Evolutionary conservation across 2,797 vertebrate genomes (phyloP).

Genomic region (Coregonus ussuriensis): DNA sequence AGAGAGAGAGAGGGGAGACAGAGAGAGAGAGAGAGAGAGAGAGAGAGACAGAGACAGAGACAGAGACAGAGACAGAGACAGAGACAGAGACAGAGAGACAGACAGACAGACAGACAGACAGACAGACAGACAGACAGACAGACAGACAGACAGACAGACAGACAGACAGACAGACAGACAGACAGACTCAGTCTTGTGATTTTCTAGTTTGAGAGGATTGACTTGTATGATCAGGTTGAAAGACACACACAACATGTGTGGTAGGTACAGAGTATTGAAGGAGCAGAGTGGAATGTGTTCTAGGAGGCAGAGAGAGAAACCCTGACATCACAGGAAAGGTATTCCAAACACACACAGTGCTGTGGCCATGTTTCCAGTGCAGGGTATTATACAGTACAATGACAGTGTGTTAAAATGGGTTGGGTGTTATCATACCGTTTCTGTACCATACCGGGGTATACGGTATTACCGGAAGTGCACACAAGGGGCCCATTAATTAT

Average conservation of each 20-base stretch:
- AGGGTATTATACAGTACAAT: too few species aligned
- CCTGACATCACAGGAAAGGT: background rate
- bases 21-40: background rate
- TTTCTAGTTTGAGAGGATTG: background rate
- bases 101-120: too few species aligned
- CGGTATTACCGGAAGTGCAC: too few species aligned
- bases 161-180: background rate
- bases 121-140: background rate
- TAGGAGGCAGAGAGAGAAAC: background rate
- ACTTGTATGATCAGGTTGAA: background rate
- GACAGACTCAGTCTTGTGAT: background rate
- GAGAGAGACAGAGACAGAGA: conserved; percentile 6
- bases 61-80: background rate
- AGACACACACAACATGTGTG: background rate
- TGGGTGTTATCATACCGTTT: too few species aligned
- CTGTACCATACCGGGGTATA: too few species aligned
- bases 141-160: background rate
- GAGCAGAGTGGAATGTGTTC: conserved; percentile 1
- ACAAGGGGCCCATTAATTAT: too few species aligned
- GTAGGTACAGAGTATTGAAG: background rate
- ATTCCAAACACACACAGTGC: background rate
- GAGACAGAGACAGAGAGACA: background rate
- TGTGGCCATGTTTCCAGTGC: too few species aligned
- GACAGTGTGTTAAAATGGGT: too few species aligned
- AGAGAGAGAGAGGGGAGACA: background rate